A percentile compares a stretch with the other conserved stretches of the same genome.
These are phyloP conservation scores for Rissa tridactyla DNA, from an alignment of 2,113 vertebrate species.

Conservation along the genomic window DNA sequence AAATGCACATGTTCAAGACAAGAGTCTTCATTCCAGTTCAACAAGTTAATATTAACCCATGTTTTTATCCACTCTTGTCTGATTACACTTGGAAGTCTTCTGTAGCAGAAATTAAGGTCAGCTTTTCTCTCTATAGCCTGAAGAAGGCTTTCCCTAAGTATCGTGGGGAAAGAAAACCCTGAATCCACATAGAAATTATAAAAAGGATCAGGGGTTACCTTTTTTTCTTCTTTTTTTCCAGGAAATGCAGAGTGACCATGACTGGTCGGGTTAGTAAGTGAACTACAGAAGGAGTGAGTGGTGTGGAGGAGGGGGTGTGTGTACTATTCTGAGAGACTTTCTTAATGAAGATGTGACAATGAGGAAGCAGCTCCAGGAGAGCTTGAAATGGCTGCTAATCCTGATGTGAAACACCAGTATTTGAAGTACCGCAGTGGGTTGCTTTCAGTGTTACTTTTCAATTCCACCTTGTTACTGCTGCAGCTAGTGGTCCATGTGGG, in stretches of 20 bases:
- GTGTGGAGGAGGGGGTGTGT: not conserved
- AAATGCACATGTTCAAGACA: not conserved
- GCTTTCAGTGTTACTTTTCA: not conserved
- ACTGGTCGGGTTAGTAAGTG: not conserved
- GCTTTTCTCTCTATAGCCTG: not conserved
- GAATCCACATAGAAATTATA: not conserved
- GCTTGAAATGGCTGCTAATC: not conserved
- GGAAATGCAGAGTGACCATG: not conserved
- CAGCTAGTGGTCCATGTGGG: not conserved
- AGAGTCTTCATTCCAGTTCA: not conserved
- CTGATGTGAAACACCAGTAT: not conserved
- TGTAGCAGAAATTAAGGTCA: not conserved
- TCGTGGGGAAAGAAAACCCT: not conserved
- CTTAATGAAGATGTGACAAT: not conserved
- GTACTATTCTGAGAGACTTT: not conserved
- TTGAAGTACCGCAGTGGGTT: not conserved
- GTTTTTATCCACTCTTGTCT: not conserved
- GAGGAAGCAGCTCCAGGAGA: not conserved
- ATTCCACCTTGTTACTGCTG: not conserved
- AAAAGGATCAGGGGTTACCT: not conserved
- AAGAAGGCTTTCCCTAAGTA: not conserved
- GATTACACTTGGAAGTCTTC: not conserved
- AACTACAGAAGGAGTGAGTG: not conserved
- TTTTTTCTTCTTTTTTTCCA: not conserved
- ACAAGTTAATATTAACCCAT: not conserved